phyloP scores from a whole-genome alignment of 2,888 invertebrate genomes.

The Iphiclides podalirius region DNA sequence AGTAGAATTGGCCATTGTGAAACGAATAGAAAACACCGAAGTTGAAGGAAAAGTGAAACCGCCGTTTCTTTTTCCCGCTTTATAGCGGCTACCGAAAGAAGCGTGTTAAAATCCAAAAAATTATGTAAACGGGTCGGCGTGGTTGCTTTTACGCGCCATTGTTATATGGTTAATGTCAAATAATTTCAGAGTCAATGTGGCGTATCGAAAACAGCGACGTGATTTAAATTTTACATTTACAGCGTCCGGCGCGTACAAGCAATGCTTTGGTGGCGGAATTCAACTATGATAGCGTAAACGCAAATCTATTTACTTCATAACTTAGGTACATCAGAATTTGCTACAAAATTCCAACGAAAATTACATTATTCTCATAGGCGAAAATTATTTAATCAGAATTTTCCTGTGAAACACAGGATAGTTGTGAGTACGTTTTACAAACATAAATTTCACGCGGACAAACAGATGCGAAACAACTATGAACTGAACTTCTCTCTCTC shows the following conservation, averaged over 20 bases:
- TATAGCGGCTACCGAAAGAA: not conserved
- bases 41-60: slow-evolving; percentile 18
- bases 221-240: not conserved
- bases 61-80: slow-evolving; percentile 10
- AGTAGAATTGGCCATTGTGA: slow-evolving; percentile 15
- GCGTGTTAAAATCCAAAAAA: slow-evolving; percentile 1
- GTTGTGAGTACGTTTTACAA: too few species aligned
- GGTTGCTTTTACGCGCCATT: slow-evolving; percentile 12
- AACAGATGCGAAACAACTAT: too few species aligned
- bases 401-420: too few species aligned
- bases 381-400: too few species aligned
- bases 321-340: too few species aligned
- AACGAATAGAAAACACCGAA: slow-evolving; percentile 4
- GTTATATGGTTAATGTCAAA: slow-evolving; percentile 5
- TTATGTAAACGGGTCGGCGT: slow-evolving; percentile 14
- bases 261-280: too few species aligned
- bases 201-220: not conserved
- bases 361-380: too few species aligned
- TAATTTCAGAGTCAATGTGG: slow-evolving; percentile 2
- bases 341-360: too few species aligned
- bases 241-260: not conserved
- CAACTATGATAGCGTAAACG: too few species aligned
- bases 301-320: too few species aligned
- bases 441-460: too few species aligned
- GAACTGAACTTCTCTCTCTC: too few species aligned